Base-by-base conservation (phyloP, 2,113 vertebrate species). In the Recurvirostra avosetta region DNA sequence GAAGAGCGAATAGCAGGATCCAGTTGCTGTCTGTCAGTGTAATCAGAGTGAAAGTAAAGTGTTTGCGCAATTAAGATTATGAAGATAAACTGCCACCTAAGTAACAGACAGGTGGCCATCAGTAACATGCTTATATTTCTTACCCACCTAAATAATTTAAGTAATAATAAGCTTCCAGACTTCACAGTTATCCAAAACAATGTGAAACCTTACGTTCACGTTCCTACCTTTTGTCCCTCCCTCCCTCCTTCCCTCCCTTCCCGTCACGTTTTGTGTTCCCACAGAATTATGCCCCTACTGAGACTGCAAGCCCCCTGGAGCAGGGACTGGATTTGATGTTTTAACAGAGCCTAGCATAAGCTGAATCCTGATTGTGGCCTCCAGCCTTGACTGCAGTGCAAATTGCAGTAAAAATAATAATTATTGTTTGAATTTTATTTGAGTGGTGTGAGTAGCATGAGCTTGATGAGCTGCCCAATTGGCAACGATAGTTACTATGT, bases 401-500 rank as follows among this genome's bases (percentile, higher is more conserved):
- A 92, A 95, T 82, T 96, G 71, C 90, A 56, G 55, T 19, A 36
- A 85, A 92, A 95, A 73, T 62, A 81, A 45, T 95, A 88, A 96
- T 95, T 94, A 95, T 75, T 88, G 63, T 93, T 93, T 88, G 88
- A 94, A 77, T 95, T 95, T 90, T 95, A 84, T 90, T 94, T 88
- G 92, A 94, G 81, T 83, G 71, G 84, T 82, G 53, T 86, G 74
- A 91, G 89, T 92, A 82, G 89, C 71, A 41, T 38, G 53, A 73
- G 74, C 89, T 91, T 94, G 89, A 94, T 96, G 84, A 95, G 92
- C 65, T 71, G 25, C 34, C 70, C 58, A 58, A 47, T 96, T 94
- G 94, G 87, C 74, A 81, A 75, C 81, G 71, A 15, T 75, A 89
- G 76, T 65, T 76, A 61, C 83, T 85, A 13, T 75, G 80, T 82